phyloP scores from a whole-genome alignment of 2,888 invertebrate species.

The Chloromyia formosa region DNA sequence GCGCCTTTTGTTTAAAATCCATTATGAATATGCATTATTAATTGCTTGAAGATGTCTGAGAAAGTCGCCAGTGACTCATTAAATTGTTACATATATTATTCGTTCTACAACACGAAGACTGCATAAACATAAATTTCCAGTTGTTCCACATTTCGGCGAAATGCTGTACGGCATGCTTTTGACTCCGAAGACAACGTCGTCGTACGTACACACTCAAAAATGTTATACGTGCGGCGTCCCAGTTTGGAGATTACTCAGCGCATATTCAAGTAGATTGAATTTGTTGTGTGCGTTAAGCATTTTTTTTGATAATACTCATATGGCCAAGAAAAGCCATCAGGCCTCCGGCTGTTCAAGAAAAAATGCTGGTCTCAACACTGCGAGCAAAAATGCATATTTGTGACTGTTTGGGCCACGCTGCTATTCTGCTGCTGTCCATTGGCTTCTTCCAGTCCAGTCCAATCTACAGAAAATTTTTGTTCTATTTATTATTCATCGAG shows the following conservation, averaged over 20 bases:
- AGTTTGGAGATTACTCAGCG: conserved; percentile 15
- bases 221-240: conserved; percentile 11
- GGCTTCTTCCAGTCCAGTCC: not conserved
- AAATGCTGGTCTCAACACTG: not conserved
- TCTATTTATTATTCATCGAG: conserved; percentile 17
- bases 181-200: too few relatives aligned
- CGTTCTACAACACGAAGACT: not conserved
- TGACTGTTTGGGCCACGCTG: too few relatives aligned
- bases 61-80: conserved; percentile 11
- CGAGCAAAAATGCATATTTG: not conserved
- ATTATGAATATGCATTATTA: not conserved
- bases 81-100: not conserved
- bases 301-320: not conserved
- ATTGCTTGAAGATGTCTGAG: conserved; percentile 7
- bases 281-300: conserved; percentile 14
- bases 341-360: not conserved
- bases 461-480: not conserved
- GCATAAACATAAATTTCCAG: conserved; percentile 8
- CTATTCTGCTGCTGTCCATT: too few relatives aligned
- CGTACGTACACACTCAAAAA: not conserved
- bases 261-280: conserved; percentile 21
- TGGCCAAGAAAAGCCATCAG: not conserved
- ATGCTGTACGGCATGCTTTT: too few relatives aligned
- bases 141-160: conserved; percentile 29
- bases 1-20: not conserved